These are phyloP conservation scores for Cataglyphis rosenhaueri DNA, from an alignment of 2,888 invertebrate genomes.

Conservation along the genomic window DNA sequence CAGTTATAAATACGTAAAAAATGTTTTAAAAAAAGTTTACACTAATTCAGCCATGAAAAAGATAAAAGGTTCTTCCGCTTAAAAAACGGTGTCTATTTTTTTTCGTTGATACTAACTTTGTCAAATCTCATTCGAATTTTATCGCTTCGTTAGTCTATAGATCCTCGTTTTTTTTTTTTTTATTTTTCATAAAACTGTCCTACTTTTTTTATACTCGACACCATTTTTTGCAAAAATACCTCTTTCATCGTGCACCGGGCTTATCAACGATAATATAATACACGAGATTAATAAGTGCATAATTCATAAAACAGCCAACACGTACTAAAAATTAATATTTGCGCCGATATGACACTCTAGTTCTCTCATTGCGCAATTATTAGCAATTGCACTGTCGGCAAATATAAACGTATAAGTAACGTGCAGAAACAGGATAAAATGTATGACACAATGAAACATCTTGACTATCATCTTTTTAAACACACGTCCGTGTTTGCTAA, in stretches of 20 bases:
- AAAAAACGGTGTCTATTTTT: not conserved
- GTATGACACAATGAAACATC: not conserved
- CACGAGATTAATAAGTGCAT: not conserved
- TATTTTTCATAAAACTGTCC: not conserved
- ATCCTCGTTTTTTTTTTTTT: not conserved
- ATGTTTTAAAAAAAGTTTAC: not conserved
- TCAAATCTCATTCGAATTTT: not conserved
- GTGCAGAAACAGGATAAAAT: not conserved
- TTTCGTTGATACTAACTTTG: not conserved
- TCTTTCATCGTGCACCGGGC: not conserved
- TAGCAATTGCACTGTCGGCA: not conserved
- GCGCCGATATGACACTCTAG: not conserved
- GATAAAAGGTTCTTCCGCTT: not conserved
- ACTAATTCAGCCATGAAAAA: not conserved
- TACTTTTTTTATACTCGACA: not conserved
- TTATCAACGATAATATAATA: not conserved
- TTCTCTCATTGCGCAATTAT: not conserved
- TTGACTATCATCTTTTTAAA: no score
- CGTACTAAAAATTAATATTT: constrained; percentile 6
- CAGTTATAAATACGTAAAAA: not conserved
- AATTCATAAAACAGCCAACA: constrained; percentile 1
- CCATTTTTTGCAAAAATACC: not conserved
- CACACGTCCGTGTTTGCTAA: not conserved
- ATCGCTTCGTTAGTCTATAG: not conserved
- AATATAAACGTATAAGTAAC: not conserved